Base-by-base conservation (phyloP, 1,140 invertebrate species). In the Zaprionus gabonicus region DNA sequence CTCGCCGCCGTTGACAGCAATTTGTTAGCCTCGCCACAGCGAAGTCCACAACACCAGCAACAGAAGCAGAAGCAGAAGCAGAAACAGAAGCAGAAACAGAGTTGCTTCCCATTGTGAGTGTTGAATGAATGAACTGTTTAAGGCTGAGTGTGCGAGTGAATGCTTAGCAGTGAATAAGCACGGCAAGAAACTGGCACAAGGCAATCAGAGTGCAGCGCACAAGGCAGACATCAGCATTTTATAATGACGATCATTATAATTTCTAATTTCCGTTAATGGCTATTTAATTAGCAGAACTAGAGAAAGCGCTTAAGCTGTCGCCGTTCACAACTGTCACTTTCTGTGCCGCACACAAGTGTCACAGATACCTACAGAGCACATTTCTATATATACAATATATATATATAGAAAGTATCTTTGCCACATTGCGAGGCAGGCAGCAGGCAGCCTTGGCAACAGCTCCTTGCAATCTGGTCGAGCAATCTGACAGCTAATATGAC, bases 1-100 rank as follows among this genome's bases (percentile, higher is more conserved):
- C 66, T 71, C 66, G 70, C 71, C 76, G 68, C 53, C 84, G 81
- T 76, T 88, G 83, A 81, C 84, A 88, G 77, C 80, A 82, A 80
- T 87, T 86, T 86, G 79, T 72, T 80, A 78, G 63, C 66, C 60
- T 62, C 44, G 59, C 68, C 38, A 49, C 17, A 28, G 62, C 34
- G 31, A 53, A 59, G 55, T 66, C 55, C 38, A 20, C 20, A 20
- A 20, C 20, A 20, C 20, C 20, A 20, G 20, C 20, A 20, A 2
- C 23, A 63, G 38, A 1, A 31, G n/a, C 62, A 72, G 38, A 60
- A 57, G 36, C 62, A 71, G 41, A 71, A n/a, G n/a, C n/a, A n/a
- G n/a, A n/a, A n/a, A 2, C 23, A 63, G 38, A 1, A 31, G 17
- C 62, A 72, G 38, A 60, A 57, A 36, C 62, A 71, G 51, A 71